Evolutionary conservation across 2,888 invertebrate species (phyloP).

Genomic region (Aelia acuminata): DNA sequence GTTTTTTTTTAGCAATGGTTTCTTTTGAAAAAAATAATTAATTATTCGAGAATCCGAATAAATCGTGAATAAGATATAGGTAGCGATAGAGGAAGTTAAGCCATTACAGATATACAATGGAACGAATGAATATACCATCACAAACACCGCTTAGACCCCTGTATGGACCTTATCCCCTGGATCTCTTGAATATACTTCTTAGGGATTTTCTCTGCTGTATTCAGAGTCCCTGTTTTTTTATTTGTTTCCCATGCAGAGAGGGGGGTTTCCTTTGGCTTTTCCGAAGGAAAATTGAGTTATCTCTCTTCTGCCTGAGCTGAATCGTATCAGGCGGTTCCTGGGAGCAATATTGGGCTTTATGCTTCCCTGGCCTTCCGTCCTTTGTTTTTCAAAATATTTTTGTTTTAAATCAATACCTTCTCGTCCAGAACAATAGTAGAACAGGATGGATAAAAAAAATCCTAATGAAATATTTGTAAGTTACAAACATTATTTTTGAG

Average conservation of each 20-base stretch:
- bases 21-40: too few species aligned
- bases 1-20: too few species aligned
- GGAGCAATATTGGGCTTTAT: conserved; percentile 10
- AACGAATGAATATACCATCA: background rate
- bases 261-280: background rate
- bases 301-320: conserved; percentile 12
- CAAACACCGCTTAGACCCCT: background rate
- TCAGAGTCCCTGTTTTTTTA: background rate
- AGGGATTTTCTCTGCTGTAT: conserved; percentile 10
- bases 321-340: background rate
- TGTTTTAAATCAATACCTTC: background rate
- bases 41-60: background rate
- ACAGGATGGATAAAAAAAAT: background rate
- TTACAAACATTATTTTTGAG: background rate
- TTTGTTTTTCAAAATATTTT: background rate
- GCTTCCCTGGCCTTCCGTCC: background rate
- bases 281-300: conserved; percentile 30
- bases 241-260: background rate
- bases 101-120: background rate
- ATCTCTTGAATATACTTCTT: conserved; percentile 15
- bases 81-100: background rate
- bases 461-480: background rate
- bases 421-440: background rate
- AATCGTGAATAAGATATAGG: background rate
- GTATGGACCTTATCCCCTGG: background rate